Conservation (phyloP, 2,888 invertebrate species). For the Leucophora obtusa region DNA sequence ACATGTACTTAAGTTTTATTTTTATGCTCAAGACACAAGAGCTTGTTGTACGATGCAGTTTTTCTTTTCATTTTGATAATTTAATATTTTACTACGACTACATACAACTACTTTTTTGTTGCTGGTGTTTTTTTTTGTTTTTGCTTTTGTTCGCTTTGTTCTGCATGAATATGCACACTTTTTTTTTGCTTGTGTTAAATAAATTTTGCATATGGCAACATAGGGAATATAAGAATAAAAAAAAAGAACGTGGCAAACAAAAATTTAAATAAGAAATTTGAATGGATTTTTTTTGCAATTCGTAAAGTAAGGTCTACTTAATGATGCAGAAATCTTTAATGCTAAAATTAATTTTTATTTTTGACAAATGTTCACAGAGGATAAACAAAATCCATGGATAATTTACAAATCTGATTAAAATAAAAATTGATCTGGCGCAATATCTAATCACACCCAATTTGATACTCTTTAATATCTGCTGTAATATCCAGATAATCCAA, state of each 20-base stretch:
- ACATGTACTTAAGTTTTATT: conserved; percentile 56
- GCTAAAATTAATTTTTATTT: too few relatives aligned
- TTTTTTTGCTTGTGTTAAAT: conserved; percentile 34
- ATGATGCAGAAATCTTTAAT: too few relatives aligned
- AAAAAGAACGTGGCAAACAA: background rate
- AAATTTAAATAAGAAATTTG: too few relatives aligned
- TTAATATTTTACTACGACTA: conserved; percentile 42
- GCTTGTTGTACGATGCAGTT: conserved; percentile 23
- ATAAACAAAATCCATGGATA: too few relatives aligned
- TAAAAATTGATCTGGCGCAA: too few relatives aligned
- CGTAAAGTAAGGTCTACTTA: too few relatives aligned
- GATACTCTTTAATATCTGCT: too few relatives aligned
- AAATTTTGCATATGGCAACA: conserved; percentile 50
- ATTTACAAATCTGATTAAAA: too few relatives aligned
- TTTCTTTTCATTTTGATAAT: conserved; percentile 55
- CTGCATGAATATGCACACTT: conserved; percentile 35
- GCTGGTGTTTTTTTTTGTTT: background rate
- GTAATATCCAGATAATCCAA: too few relatives aligned
- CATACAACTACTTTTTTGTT: background rate
- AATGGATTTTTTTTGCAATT: too few relatives aligned
- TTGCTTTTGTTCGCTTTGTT: conserved; percentile 1
- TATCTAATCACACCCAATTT: too few relatives aligned
- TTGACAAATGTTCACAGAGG: too few relatives aligned
- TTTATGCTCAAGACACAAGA: conserved; percentile 43
- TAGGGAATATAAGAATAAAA: background rate